These are phyloP conservation scores for Astyanax mexicanus DNA, from an alignment of 2,797 vertebrate genomes.

Conservation along the genomic window DNA sequence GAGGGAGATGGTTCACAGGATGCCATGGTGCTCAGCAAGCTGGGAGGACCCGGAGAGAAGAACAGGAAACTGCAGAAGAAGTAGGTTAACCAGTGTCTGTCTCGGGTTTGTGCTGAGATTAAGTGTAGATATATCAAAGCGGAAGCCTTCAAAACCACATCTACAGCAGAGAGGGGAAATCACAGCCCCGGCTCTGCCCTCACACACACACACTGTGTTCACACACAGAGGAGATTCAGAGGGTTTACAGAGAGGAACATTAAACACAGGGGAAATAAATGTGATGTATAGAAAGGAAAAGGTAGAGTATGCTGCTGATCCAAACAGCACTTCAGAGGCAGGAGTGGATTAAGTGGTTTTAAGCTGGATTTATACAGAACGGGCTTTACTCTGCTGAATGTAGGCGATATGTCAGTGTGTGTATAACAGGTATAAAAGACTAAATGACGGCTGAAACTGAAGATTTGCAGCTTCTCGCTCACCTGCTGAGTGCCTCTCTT, in stretches of 20 bases:
- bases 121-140: background rate
- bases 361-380: too few species aligned
- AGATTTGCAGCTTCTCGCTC: background rate
- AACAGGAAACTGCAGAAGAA: conserved; percentile 97
- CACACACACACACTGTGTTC: background rate
- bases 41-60: conserved; percentile 92
- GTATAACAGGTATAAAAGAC: background rate
- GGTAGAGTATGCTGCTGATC: too few species aligned
- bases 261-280: too few species aligned
- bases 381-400: too few species aligned
- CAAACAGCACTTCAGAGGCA: too few species aligned
- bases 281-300: too few species aligned
- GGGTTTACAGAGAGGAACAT: too few species aligned
- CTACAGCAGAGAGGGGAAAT: background rate
- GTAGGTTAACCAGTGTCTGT: conserved; percentile 74
- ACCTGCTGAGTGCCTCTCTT: background rate
- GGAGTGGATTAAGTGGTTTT: too few species aligned
- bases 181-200: background rate
- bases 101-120: background rate
- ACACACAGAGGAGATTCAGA: too few species aligned
- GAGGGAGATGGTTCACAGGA: conserved; percentile 88
- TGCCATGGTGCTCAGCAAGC: conserved; percentile 85
- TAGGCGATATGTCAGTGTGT: too few species aligned
- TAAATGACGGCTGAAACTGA: background rate
- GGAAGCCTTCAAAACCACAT: background rate